phyloP scores from a whole-genome alignment of 2,797 vertebrate species.

The Urocyon cinereoargenteus region DNA sequence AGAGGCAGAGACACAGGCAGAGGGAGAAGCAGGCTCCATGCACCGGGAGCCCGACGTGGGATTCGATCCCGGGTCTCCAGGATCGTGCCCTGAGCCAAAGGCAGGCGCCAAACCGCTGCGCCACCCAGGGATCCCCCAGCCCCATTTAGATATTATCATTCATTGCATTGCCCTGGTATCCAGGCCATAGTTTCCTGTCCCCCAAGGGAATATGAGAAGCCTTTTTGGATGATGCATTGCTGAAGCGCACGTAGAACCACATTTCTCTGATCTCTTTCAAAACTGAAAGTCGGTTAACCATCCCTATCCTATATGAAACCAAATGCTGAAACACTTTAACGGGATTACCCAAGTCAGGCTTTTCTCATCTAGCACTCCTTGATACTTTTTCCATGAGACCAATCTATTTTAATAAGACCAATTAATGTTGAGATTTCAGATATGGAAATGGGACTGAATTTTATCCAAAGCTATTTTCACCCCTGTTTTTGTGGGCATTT shows the following conservation, averaged over 20 bases:
- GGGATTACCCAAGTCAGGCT: neutral
- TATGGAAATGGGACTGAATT: constrained; percentile 1
- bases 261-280: constrained; percentile 30
- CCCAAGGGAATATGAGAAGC: neutral
- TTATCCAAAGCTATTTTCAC: constrained; percentile 13
- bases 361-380: neutral
- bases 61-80: too few relatives aligned
- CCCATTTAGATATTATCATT: neutral
- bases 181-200: neutral
- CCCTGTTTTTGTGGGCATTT: neutral
- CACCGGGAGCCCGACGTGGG: too few relatives aligned
- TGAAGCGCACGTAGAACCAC: neutral
- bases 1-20: too few relatives aligned
- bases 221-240: neutral
- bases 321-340: neutral
- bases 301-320: neutral
- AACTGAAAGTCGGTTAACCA: constrained; percentile 29
- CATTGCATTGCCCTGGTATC: neutral
- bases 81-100: too few relatives aligned
- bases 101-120: too few relatives aligned
- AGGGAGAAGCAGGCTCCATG: too few relatives aligned
- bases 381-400: neutral
- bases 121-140: too few relatives aligned
- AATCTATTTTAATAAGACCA: neutral
- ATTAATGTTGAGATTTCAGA: constrained; percentile 36